Conservation (phyloP, 1,140 invertebrate genomes). For the Papilio xuthus region DNA sequence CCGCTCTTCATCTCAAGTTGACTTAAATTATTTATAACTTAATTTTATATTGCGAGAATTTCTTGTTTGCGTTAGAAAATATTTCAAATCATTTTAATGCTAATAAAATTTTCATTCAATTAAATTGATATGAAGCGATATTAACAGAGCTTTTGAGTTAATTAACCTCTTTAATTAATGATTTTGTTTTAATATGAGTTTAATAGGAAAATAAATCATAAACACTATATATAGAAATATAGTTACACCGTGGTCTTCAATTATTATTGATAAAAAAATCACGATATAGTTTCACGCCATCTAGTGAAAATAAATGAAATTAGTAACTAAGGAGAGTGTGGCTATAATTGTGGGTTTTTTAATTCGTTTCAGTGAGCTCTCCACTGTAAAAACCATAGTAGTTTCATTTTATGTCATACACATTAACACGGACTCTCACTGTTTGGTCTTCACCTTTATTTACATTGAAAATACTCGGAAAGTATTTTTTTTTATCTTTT, state of each 20-base stretch:
- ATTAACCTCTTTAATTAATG: no score
- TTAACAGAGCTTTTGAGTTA: no score
- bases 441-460: background rate
- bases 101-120: background rate
- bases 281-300: no score
- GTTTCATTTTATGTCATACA: background rate
- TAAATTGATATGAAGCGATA: no score
- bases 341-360: background rate
- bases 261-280: no score
- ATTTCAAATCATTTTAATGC: background rate
- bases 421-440: background rate
- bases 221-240: no score
- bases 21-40: conserved; percentile 19
- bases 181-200: no score
- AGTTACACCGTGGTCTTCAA: no score
- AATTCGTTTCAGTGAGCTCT: background rate
- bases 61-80: background rate
- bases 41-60: background rate
- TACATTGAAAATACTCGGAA: no score
- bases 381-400: background rate
- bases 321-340: background rate
- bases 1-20: background rate
- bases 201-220: no score
- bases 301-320: background rate
- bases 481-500: no score